Evolutionary conservation across 2,113 vertebrate species (phyloP), one percentile per base, ranked within the genome.

Genomic region (Mystacornis crossleyi): DNA sequence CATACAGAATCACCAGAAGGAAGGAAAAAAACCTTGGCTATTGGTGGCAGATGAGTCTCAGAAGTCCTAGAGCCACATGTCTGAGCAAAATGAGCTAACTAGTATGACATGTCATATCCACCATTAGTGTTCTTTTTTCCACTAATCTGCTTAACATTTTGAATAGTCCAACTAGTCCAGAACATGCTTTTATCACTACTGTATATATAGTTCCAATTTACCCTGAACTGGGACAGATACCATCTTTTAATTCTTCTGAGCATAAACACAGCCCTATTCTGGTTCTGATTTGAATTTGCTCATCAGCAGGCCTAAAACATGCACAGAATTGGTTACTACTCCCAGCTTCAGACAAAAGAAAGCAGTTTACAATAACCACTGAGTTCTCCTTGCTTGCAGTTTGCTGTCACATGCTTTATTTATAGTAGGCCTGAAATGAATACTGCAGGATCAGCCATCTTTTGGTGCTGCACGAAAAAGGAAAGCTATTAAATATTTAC

Each of bases 391-490:
- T 58, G 61, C 61, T 94, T 91, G 94, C 81, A 85, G 84, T 82
- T 79, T 80, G 61, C 94, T 93, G 87, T 96, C 89, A 94, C 74
- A 90, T 72, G 66, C 86, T 91, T 93, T 96, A 97, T 97, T 97
- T 93, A 94, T 90, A 89, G 78, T 11, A 77, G 57, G 57, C 61
- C 89, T 93, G 93, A 95, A 97, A 96, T 91, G 95, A 97, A 95
- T 91, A 91, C 84, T 77, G 81, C 70, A 79, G 70, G 81, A 90
- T 96, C 77, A 96, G 89, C 77, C 94, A 85, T 91, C 93, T 93
- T 94, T 87, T 33, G 61, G 78, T 85, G 57, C 69, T 54, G 45
- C 40, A 75, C 73, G 45, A 55, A 81, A 81, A 93, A 72, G 67
- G 75, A 91, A 93, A 85, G 53, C 73, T 65, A 93, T 95, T 91